A percentile compares a stretch with the other conserved stretches of the same genome.
Conservation (phyloP, 1,140 invertebrate species). For the Penaeus indicus region DNA sequence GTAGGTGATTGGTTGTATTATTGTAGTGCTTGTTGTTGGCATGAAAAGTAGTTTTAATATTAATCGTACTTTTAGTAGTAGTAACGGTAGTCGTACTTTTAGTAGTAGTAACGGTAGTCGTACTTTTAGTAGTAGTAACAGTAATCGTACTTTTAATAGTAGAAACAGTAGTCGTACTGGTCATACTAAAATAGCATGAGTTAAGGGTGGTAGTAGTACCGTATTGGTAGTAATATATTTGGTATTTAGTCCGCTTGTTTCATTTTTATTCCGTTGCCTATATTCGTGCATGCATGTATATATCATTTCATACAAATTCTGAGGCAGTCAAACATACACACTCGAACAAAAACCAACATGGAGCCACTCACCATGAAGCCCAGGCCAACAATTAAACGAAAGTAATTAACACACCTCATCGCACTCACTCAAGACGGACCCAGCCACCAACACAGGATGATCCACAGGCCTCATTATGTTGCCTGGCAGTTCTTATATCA, state of each 20-base stretch:
- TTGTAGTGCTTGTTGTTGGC: neutral
- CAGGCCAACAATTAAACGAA: neutral
- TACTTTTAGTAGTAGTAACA: too few relatives aligned
- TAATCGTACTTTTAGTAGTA: too few relatives aligned
- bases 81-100: too few relatives aligned
- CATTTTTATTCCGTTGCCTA: neutral
- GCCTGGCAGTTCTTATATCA: too few relatives aligned
- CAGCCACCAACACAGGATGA: neutral
- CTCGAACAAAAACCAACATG: neutral
- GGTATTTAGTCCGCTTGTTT: neutral
- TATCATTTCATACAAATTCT: neutral
- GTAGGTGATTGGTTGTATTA: conserved; percentile 65
- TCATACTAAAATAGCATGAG: too few relatives aligned
- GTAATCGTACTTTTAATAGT: too few relatives aligned
- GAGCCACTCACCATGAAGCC: neutral
- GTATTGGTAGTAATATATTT: neutral
- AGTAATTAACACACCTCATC: too few relatives aligned
- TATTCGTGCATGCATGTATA: neutral
- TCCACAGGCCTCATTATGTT: neutral
- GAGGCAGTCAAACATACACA: neutral
- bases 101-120: too few relatives aligned
- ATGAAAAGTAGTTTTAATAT: too few relatives aligned
- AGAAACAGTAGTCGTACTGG: too few relatives aligned
- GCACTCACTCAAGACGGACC: neutral
- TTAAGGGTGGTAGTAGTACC: too few relatives aligned